Evolutionary conservation across 2,113 vertebrate genomes (phyloP).

Genomic region (Murina feae): DNA sequence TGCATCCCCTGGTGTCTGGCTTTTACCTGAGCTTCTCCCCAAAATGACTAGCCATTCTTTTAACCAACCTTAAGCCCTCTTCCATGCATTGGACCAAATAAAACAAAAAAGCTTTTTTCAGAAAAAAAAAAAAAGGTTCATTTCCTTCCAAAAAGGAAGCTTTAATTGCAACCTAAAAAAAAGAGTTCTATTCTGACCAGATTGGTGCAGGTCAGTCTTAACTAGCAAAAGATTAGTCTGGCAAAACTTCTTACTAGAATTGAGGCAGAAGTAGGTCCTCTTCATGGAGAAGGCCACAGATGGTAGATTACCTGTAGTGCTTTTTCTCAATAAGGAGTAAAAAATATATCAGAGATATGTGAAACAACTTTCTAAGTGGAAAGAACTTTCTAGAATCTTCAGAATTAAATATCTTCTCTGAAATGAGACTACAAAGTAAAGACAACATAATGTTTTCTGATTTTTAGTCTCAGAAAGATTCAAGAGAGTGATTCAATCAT

Average conservation of each 20-base stretch:
- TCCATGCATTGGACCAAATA: too few relatives aligned
- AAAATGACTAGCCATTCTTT: too few relatives aligned
- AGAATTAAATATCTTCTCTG: neutral
- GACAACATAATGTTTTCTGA: neutral
- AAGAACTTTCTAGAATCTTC: neutral
- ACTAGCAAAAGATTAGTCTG: neutral
- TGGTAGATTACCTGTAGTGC: neutral
- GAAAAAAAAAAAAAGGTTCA: neutral
- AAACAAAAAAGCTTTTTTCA: too few relatives aligned
- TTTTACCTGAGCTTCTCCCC: too few relatives aligned
- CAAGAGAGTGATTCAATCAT: neutral
- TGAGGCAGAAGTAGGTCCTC: neutral
- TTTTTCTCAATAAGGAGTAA: neutral
- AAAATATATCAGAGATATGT: neutral
- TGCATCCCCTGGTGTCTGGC: too few relatives aligned
- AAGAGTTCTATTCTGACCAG: neutral
- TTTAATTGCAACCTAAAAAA: neutral
- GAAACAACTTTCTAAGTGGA: neutral
- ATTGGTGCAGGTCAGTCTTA: neutral
- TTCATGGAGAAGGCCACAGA: neutral
- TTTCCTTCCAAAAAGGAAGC: neutral
- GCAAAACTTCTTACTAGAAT: neutral
- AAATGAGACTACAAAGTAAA: neutral
- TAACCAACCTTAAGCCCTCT: too few relatives aligned
- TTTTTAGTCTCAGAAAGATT: neutral